A percentile compares a stretch with the other conserved stretches of the same genome.
These are phyloP conservation scores for Jaculus jaculus DNA, from an alignment of 2,113 vertebrate species.

Conservation along the genomic window DNA sequence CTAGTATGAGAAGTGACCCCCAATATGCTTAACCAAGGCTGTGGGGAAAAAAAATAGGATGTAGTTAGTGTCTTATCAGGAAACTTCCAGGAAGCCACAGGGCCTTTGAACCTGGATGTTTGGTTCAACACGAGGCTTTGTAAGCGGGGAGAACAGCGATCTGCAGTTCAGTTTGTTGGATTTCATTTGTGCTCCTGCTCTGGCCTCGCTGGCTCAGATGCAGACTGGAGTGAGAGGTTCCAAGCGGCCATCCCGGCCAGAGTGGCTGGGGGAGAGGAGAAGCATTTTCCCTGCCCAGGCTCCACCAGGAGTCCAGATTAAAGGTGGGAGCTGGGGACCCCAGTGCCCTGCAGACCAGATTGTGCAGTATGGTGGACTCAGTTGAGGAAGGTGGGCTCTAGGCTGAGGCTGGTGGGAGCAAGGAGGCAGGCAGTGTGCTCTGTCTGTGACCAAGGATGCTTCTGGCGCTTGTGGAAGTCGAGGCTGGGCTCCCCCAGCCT, in stretches of 20 bases:
- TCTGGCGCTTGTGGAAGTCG: too few relatives aligned
- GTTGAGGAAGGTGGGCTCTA: too few relatives aligned
- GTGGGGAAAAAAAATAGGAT: accelerated
- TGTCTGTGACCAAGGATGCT: background rate
- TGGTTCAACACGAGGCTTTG: accelerated
- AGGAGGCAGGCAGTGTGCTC: background rate
- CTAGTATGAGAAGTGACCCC: accelerated
- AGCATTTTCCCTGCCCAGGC: too few relatives aligned
- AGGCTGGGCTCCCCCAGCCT: background rate
- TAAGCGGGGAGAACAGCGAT: accelerated
- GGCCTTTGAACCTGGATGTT: background rate
- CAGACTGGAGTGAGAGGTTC: too few relatives aligned
- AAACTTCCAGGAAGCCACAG: too few relatives aligned
- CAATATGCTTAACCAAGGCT: accelerated
- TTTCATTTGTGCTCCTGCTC: background rate
- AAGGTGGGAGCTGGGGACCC: too few relatives aligned
- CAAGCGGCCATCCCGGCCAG: too few relatives aligned
- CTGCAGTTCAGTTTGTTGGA: too few relatives aligned
- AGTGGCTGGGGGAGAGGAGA: background rate
- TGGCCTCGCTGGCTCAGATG: background rate
- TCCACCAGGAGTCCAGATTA: background rate
- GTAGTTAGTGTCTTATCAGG: accelerated
- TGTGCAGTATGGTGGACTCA: too few relatives aligned
- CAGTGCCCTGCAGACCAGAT: too few relatives aligned
- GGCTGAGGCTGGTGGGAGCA: too few relatives aligned